Evolutionary conservation across 2,113 vertebrate genomes (phyloP).

Genomic region (Misgurnus mizolepis): DNA sequence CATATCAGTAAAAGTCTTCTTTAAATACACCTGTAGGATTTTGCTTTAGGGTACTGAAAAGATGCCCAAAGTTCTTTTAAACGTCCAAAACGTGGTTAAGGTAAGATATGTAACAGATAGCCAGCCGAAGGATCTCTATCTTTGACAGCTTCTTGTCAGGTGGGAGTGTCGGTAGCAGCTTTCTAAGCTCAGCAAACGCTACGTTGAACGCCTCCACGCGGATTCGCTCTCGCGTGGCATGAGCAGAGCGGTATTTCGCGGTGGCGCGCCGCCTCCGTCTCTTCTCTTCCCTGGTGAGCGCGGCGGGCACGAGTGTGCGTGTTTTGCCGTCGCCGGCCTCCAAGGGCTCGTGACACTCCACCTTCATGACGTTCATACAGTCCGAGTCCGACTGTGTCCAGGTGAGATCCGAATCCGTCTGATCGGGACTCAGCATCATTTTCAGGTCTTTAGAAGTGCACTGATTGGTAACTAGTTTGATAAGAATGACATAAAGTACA

Average conservation of each 20-base stretch:
- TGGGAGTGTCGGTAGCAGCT: constrained; percentile 80
- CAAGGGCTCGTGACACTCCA: constrained; percentile 78
- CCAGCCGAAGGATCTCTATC: constrained; percentile 84
- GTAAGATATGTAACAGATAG: constrained; percentile 88
- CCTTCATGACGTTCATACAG: constrained; percentile 81
- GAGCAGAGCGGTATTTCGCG: constrained; percentile 77
- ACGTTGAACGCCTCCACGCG: constrained; percentile 81
- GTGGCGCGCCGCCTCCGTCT: constrained; percentile 77
- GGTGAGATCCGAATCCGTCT: constrained; percentile 83
- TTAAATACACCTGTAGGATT: constrained; percentile 1
- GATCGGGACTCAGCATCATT: constrained; percentile 92
- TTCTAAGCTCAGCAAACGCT: constrained; percentile 77
- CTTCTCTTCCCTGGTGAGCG: constrained; percentile 89
- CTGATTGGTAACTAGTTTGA: constrained; percentile 18
- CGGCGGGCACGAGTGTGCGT: constrained; percentile 76
- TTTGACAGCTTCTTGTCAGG: constrained; percentile 87
- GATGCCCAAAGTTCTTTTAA: constrained; percentile 58
- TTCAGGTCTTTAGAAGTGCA: constrained; percentile 58
- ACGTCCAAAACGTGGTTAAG: constrained; percentile 88
- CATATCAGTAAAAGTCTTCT: not conserved
- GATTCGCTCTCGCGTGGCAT: constrained; percentile 78
- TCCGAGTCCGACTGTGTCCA: constrained; percentile 84
- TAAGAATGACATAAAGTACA: constrained; percentile 10
- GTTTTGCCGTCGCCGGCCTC: constrained; percentile 68
- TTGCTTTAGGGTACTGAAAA: not conserved